Percentiles rank a stretch among this genome's conserved stretches.
phyloP scores from a whole-genome alignment of 2,888 invertebrate species.

The Willowsia nigromaculata region DNA sequence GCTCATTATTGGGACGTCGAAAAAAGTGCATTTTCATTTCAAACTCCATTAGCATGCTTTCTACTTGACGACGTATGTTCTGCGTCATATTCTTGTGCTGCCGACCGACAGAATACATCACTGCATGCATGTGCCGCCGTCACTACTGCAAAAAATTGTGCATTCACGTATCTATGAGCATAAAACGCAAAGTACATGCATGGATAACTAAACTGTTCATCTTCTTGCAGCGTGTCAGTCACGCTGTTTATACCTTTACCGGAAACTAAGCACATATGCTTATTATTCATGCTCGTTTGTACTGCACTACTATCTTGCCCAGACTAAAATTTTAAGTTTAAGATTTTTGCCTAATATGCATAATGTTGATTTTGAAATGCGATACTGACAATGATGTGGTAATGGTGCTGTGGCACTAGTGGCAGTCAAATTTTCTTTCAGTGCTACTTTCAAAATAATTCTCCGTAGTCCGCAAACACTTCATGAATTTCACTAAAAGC shows the following conservation, averaged over 20 bases:
- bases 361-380: neutral
- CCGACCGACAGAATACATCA: too few relatives aligned
- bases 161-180: too few relatives aligned
- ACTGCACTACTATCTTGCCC: neutral
- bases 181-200: too few relatives aligned
- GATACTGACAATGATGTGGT: neutral
- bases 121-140: too few relatives aligned
- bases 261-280: too few relatives aligned
- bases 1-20: neutral
- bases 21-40: neutral
- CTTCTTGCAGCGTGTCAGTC: too few relatives aligned
- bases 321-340: neutral
- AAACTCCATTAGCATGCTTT: neutral
- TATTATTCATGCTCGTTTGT: neutral
- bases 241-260: too few relatives aligned
- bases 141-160: too few relatives aligned
- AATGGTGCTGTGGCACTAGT: neutral
- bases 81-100: too few relatives aligned
- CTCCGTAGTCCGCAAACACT: neutral
- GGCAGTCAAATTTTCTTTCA: neutral
- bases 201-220: too few relatives aligned
- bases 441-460: conserved; percentile 4
- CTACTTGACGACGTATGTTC: too few relatives aligned
- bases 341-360: neutral
- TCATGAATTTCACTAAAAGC: neutral